These are phyloP conservation scores for Drosophila colorata DNA, from an alignment of 2,888 invertebrate genomes.

Conservation along the genomic window DNA sequence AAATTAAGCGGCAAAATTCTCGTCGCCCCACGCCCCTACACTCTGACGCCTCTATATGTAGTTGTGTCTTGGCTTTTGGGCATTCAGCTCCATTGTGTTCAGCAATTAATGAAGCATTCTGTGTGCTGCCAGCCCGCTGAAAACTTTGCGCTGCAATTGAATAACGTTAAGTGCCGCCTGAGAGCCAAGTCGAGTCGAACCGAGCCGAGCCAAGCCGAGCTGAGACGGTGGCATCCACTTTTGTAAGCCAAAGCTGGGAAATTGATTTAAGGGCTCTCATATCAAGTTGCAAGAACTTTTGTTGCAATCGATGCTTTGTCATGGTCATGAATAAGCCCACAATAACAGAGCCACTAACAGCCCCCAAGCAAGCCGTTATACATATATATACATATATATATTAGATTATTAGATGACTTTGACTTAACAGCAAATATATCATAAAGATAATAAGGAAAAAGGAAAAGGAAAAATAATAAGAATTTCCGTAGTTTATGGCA, in stretches of 20 bases:
- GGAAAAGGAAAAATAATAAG: too few relatives aligned
- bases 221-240: conserved; percentile 23
- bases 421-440: conserved; percentile 6
- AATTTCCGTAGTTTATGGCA: conserved; percentile 1
- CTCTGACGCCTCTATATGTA: neutral
- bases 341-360: neutral
- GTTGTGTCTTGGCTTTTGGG: conserved; percentile 30
- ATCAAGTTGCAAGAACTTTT: conserved; percentile 48
- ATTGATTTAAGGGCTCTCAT: conserved; percentile 60
- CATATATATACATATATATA: neutral
- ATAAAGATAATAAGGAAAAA: conserved; percentile 15
- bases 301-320: conserved; percentile 48
- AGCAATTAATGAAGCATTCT: conserved; percentile 66
- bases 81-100: conserved; percentile 49
- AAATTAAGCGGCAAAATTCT: conserved; percentile 58
- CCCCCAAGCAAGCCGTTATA: neutral
- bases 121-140: conserved; percentile 17
- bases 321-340: conserved; percentile 39
- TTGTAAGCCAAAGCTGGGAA: conserved; percentile 47
- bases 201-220: neutral
- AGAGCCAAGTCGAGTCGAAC: conserved; percentile 5
- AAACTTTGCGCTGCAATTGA: conserved; percentile 50
- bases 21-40: neutral
- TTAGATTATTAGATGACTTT: too few relatives aligned
- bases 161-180: conserved; percentile 28